These are phyloP conservation scores for Ascaphus truei DNA, from an alignment of 2,113 vertebrate genomes.

Conservation along the genomic window DNA sequence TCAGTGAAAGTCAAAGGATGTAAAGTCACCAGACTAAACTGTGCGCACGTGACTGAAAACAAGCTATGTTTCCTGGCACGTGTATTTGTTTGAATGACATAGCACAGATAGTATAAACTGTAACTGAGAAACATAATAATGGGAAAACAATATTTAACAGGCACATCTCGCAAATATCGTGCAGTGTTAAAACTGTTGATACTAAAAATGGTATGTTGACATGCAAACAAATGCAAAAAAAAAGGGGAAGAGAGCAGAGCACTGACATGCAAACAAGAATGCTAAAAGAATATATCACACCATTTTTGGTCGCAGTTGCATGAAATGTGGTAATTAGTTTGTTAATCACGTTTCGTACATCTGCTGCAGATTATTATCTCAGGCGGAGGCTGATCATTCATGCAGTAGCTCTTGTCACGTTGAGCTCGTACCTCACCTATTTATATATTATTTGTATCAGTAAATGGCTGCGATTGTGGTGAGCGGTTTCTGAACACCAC, in stretches of 20 bases:
- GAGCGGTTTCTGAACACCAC: too few relatives aligned
- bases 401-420: too few relatives aligned
- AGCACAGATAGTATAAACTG: not conserved
- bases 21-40: conserved; percentile 10
- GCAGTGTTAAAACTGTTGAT: not conserved
- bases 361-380: too few relatives aligned
- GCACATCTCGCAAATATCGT: not conserved
- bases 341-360: too few relatives aligned
- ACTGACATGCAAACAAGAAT: too few relatives aligned
- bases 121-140: not conserved
- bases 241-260: too few relatives aligned
- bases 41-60: not conserved
- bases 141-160: not conserved
- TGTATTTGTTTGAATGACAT: not conserved
- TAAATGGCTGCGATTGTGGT: too few relatives aligned
- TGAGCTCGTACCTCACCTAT: too few relatives aligned
- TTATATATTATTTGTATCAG: too few relatives aligned
- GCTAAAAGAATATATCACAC: not conserved
- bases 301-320: not conserved
- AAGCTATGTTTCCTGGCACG: not conserved
- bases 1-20: not conserved
- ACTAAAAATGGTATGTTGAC: not conserved
- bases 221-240: not conserved
- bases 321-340: too few relatives aligned
- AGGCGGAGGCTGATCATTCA: too few relatives aligned